Conservation (phyloP, 2,797 vertebrate species). For the Triplophysa bombifrons region DNA sequence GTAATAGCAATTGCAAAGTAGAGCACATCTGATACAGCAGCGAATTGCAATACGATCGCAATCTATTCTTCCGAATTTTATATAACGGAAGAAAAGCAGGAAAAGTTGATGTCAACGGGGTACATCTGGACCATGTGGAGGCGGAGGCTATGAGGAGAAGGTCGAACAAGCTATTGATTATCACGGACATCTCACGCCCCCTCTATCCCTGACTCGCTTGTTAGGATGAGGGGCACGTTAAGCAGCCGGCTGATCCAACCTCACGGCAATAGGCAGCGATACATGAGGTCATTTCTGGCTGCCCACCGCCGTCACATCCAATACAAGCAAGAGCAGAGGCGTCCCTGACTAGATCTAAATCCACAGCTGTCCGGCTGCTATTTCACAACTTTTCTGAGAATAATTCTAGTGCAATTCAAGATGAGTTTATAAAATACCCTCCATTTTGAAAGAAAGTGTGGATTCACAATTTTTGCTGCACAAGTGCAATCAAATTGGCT, state of each 20-base stretch:
- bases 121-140: not conserved
- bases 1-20: not conserved
- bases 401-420: not conserved
- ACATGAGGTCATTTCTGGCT: slow-evolving; percentile 12
- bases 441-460: too few species aligned
- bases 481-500: too few species aligned
- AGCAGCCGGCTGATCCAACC: slow-evolving; percentile 1
- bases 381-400: not conserved
- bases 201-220: not conserved
- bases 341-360: not conserved
- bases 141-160: not conserved
- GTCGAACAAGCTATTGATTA: slow-evolving; percentile 1
- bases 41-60: not conserved
- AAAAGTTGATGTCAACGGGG: not conserved
- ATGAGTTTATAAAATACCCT: too few species aligned
- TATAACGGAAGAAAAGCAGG: not conserved
- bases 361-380: not conserved
- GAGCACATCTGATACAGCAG: not conserved
- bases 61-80: not conserved
- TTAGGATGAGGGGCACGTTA: slow-evolving; percentile 1
- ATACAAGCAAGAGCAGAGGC: not conserved
- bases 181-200: not conserved
- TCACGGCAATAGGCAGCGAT: not conserved
- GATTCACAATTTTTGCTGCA: too few species aligned
- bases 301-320: slow-evolving; percentile 9